Evolutionary conservation across 2,113 vertebrate species (phyloP), one percentile per base, ranked within the genome.

Genomic region (Ia io): DNA sequence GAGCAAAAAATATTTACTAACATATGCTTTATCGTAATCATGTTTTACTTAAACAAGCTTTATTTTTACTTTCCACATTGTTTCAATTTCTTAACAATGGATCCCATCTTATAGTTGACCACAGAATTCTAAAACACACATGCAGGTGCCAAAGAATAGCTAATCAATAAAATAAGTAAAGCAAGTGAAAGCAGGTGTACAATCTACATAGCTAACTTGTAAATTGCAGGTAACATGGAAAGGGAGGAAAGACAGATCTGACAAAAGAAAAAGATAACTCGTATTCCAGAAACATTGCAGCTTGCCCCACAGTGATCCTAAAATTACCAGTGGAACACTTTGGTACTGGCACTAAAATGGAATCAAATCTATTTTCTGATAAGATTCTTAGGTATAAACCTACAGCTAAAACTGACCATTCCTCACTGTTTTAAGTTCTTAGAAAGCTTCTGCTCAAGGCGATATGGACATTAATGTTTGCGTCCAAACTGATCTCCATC

Each of bases 51-150:
- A 88, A 82, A 89, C 20, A 90, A 59, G 49, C 61, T 91, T 44
- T 93, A 8, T 18, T 82, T 95, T 73, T 93, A n/a, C 11, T 80
- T 94, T 76, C 25, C 17, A 44, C 17, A 47, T 47, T 84, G 56
- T 65, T 88, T 91, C 74, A 86, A 86, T 91, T 83, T 77, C 78
- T 96, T 89, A 84, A 92, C 76, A 90, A 32, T 44, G 23, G 47
- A 80, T 83, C 20, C 59, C 53, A 92, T 56, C 40, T 96, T 88
- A 78, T 82, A 84, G 94, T 3, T 91, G 23, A 83, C 77, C 84
- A 85, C 4, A 74, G 70, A 97, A 89, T 86, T 85, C 63, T 78
- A 86, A 92, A 77, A 89, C 11, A 93, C 53, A 91, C 1, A 67
- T n/a, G 16, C 40, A 84, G 4, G 22, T 61, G 51, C 17, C 67